A percentile compares a stretch with the other conserved stretches of the same genome.
Evolutionary conservation across 30 jellyfish, hydroid and myxozoan genomes (phyloP).

Genomic region (Aurelia aurita): DNA sequence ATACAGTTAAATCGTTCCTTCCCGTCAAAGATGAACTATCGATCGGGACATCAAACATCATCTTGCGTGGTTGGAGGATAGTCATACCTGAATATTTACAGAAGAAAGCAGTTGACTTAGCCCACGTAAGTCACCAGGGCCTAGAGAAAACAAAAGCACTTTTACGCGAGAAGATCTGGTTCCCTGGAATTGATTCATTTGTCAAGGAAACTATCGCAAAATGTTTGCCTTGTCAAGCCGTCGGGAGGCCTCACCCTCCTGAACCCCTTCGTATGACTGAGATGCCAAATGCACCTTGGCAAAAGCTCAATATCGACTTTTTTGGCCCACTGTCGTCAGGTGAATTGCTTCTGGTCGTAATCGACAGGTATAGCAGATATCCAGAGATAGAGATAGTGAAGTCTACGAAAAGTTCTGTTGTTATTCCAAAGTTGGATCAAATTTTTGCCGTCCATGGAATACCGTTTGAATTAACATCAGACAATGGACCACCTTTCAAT

Average conservation of each 20-base stretch:
- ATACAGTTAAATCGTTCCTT: constrained; percentile 14
- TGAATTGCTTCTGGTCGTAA: too few relatives aligned
- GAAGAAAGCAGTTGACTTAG: constrained; percentile 22
- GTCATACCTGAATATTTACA: constrained; percentile 35
- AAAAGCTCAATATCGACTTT: too few relatives aligned
- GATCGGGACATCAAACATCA: constrained; percentile 13
- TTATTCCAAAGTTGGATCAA: constrained; percentile 48
- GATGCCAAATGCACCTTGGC: too few relatives aligned
- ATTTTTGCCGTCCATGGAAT: constrained; percentile 50
- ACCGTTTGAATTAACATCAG: constrained; percentile 43
- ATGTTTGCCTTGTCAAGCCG: constrained; percentile 55
- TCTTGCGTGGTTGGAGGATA: constrained; percentile 33
- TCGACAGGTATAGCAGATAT: too few relatives aligned
- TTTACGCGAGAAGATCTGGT: constrained; percentile 40
- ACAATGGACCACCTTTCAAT: constrained; percentile 69
- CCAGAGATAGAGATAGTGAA: too few relatives aligned
- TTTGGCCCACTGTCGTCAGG: too few relatives aligned
- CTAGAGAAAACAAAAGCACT: constrained; percentile 35
- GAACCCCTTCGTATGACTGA: too few relatives aligned
- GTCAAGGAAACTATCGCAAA: constrained; percentile 35
- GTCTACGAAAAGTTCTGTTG: constrained; percentile 59
- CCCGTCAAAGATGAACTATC: constrained; percentile 32
- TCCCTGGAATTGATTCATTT: constrained; percentile 44
- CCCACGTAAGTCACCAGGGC: constrained; percentile 53
- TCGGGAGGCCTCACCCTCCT: constrained; percentile 12